Conservation (phyloP, 2,888 invertebrate genomes). For the Scaptodrosophila latifasciaeformis region DNA sequence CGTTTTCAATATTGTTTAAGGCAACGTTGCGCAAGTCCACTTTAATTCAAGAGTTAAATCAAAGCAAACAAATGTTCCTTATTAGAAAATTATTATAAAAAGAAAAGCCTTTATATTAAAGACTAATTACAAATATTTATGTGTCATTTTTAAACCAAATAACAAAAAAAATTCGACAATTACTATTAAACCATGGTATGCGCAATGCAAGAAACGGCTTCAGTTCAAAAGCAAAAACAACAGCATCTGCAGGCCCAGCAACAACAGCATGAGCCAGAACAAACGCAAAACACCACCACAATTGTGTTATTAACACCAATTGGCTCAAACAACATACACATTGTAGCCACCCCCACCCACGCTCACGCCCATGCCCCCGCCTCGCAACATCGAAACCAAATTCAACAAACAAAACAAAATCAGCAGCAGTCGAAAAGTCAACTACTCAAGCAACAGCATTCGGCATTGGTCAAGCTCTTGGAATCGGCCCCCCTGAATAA, state of each 20-base stretch:
- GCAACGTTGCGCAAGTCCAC: conserved; percentile 1
- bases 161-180: conserved; percentile 34
- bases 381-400: conserved; percentile 41
- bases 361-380: too few relatives aligned
- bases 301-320: conserved; percentile 62
- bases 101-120: conserved; percentile 26
- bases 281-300: conserved; percentile 62
- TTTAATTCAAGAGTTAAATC: conserved; percentile 28
- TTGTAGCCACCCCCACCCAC: conserved; percentile 30
- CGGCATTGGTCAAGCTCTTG: conserved; percentile 80
- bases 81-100: conserved; percentile 65
- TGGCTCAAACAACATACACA: conserved; percentile 42
- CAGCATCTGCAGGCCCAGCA: conserved; percentile 52
- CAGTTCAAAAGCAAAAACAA: conserved; percentile 45
- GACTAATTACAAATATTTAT: conserved; percentile 37
- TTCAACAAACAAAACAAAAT: conserved; percentile 45
- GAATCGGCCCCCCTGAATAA: conserved; percentile 76
- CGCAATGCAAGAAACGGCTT: conserved; percentile 73
- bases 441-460: conserved; percentile 79
- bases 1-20: not conserved
- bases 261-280: conserved; percentile 41
- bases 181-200: conserved; percentile 71
- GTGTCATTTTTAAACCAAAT: conserved; percentile 71
- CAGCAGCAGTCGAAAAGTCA: conserved; percentile 66
- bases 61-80: conserved; percentile 70